phyloP scores from a whole-genome alignment of 2,797 vertebrate species.

The Pangasius macronema region DNA sequence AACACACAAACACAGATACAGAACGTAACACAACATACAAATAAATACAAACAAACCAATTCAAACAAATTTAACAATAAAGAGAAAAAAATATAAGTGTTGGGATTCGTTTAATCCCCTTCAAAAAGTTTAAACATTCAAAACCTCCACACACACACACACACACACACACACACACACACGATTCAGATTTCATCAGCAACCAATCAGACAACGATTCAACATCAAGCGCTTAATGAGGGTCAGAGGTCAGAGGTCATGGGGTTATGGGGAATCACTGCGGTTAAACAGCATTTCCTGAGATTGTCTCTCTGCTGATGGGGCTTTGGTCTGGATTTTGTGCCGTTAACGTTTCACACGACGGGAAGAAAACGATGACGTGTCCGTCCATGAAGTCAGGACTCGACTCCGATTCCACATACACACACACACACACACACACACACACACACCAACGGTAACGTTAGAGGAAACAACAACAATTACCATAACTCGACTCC shows the following conservation, averaged over 20 bases:
- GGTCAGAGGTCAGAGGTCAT: slow-evolving; percentile 18
- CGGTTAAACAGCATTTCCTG: slow-evolving; percentile 48
- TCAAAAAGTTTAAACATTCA: not conserved
- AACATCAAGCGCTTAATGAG: slow-evolving; percentile 32
- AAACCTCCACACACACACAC: slow-evolving; percentile 1
- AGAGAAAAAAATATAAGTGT: not conserved
- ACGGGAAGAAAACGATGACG: not conserved
- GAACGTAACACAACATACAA: not conserved
- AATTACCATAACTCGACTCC: not conserved
- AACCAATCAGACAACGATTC: slow-evolving; percentile 2
- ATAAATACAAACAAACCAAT: slow-evolving; percentile 2
- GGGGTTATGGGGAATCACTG: slow-evolving; percentile 23
- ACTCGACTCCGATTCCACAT: not conserved
- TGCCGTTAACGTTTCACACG: slow-evolving; percentile 22
- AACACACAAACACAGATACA: not conserved
- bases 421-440: not conserved
- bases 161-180: slow-evolving; percentile 29
- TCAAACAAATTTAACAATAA: not conserved
- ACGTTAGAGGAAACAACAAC: not conserved
- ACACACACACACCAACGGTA: not conserved
- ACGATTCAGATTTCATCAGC: slow-evolving; percentile 14
- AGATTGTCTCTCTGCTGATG: slow-evolving; percentile 58
- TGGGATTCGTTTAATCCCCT: not conserved
- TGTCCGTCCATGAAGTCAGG: not conserved
- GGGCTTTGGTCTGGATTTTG: slow-evolving; percentile 58